Evolutionary conservation across 2,888 invertebrate species (phyloP).

Genomic region (Chesias legatella): DNA sequence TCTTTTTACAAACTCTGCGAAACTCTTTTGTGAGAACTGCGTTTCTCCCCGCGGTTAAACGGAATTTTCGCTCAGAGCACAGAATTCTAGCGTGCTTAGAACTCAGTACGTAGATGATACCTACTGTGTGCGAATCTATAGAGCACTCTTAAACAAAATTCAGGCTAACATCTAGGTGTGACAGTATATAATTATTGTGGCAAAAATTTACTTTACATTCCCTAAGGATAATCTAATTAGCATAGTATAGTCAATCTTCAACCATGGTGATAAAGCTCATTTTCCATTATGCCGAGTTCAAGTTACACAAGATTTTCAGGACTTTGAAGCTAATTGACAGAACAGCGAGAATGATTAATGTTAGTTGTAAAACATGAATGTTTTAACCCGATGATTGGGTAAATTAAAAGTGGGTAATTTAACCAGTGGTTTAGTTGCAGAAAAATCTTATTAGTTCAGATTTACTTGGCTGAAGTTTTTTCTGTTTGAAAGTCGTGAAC

Average conservation of each 20-base stretch:
- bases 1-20: conserved; percentile 53
- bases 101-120: neutral
- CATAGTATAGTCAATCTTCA: too few relatives aligned
- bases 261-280: too few relatives aligned
- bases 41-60: conserved; percentile 38
- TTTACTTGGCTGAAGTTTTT: too few relatives aligned
- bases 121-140: too few relatives aligned
- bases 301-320: neutral
- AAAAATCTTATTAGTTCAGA: neutral
- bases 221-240: too few relatives aligned
- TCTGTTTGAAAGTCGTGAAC: too few relatives aligned
- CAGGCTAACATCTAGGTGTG: too few relatives aligned
- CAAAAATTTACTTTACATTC: too few relatives aligned
- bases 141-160: too few relatives aligned
- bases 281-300: too few relatives aligned
- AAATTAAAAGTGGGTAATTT: conserved; percentile 23
- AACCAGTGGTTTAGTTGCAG: conserved; percentile 1
- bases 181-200: too few relatives aligned
- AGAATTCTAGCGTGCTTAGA: conserved; percentile 1
- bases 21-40: conserved; percentile 36
- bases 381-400: conserved; percentile 14
- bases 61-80: conserved; percentile 25
- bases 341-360: conserved; percentile 15
- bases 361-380: conserved; percentile 13
- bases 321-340: conserved; percentile 18